These are phyloP conservation scores for Stichopus horrens DNA, from an alignment of 53 echinoderm and acorn worm species.

Conservation along the genomic window DNA sequence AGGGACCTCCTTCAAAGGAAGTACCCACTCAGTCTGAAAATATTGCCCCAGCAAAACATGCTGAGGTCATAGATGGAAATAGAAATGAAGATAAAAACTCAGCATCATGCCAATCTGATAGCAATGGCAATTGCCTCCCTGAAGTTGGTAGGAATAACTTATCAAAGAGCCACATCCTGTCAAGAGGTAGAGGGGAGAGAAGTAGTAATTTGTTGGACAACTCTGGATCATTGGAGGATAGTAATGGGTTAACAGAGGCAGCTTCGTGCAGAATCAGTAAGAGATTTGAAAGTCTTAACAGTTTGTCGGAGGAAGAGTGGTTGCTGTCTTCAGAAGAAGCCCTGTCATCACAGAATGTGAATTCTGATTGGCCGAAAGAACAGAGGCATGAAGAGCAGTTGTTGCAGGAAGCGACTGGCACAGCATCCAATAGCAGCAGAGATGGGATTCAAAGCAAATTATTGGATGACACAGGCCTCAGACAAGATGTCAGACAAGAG, in stretches of 20 bases:
- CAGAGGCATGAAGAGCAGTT: background rate
- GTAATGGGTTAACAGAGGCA: background rate
- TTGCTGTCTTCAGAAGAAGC: background rate
- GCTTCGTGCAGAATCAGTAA: background rate
- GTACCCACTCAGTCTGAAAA: background rate
- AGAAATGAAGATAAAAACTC: background rate
- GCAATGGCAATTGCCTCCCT: conserved; percentile 10
- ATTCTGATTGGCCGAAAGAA: background rate
- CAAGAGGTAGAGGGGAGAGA: background rate
- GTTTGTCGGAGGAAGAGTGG: background rate
- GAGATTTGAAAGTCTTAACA: background rate
- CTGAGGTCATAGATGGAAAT: background rate
- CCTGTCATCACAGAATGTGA: background rate
- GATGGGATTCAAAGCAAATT: background rate
- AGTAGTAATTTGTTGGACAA: background rate
- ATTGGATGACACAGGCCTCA: background rate
- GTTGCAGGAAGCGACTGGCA: background rate
- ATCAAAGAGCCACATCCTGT: background rate
- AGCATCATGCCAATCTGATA: background rate
- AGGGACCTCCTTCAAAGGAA: conserved; percentile 14
- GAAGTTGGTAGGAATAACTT: background rate
- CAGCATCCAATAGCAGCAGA: background rate
- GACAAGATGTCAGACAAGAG: background rate
- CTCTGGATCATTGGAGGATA: background rate
- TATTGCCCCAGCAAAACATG: background rate